phyloP scores from a whole-genome alignment of 2,113 vertebrate species.

The Octodon degus region DNA sequence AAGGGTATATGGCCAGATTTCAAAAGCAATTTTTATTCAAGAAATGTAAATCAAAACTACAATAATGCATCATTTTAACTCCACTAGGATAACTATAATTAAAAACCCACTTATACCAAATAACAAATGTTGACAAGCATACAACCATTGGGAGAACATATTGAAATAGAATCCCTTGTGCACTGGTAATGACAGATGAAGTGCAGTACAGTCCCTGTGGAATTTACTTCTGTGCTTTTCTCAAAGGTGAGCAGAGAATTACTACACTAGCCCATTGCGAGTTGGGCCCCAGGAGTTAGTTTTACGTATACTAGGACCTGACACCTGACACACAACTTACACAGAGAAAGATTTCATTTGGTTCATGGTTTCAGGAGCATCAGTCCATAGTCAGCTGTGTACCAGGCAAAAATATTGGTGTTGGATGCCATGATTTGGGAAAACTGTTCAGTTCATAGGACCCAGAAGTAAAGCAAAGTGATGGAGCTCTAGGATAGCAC shows the following conservation, averaged over 20 bases:
- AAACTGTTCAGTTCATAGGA: not conserved
- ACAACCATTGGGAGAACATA: not conserved
- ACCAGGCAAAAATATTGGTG: not conserved
- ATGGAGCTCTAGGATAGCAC: not conserved
- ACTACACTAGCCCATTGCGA: not conserved
- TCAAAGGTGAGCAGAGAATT: not conserved
- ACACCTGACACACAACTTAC: too few relatives aligned
- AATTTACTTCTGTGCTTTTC: not conserved
- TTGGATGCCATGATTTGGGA: not conserved
- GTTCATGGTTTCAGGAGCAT: not conserved
- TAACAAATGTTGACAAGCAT: not conserved
- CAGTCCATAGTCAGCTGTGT: not conserved
- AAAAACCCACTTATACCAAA: not conserved
- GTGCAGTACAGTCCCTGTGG: not conserved
- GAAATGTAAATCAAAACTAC: not conserved
- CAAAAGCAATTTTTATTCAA: not conserved
- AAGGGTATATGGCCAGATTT: not conserved
- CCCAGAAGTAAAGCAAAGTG: not conserved
- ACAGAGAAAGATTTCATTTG: too few relatives aligned
- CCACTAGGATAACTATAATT: not conserved
- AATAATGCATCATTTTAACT: not conserved
- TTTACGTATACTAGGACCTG: not conserved
- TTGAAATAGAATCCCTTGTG: not conserved
- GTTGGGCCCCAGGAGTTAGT: not conserved
- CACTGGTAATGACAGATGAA: not conserved